phyloP scores from a whole-genome alignment of 2,797 vertebrate genomes.

The Oreochromis grahami region DNA sequence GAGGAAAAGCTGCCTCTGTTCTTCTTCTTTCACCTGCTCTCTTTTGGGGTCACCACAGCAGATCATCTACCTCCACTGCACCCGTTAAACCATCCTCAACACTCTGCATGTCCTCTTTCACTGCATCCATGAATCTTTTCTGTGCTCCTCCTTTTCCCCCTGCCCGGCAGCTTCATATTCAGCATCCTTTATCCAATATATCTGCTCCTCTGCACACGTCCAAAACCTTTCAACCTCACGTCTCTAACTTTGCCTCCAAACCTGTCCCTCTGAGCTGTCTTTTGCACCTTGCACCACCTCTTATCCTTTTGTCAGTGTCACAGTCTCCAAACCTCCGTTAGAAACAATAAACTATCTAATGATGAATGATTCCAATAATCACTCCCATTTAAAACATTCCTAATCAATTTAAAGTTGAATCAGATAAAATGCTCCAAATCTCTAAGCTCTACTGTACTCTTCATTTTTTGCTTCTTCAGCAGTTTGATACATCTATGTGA shows the following conservation, averaged over 20 bases:
- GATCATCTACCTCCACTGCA: not conserved
- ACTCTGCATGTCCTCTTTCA: not conserved
- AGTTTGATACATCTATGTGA: rapidly evolving
- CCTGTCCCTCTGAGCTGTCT: not conserved
- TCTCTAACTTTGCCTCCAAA: not conserved
- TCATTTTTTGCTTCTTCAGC: not conserved
- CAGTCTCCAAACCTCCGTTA: not conserved
- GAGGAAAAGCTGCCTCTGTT: not conserved
- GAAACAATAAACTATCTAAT: not conserved
- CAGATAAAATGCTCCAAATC: rapidly evolving
- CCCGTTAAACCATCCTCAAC: not conserved
- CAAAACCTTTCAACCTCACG: not conserved
- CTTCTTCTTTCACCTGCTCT: not conserved
- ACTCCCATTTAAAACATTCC: not conserved
- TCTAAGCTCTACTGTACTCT: not conserved
- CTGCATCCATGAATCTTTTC: not conserved
- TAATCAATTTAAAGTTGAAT: not conserved
- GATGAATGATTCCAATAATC: not conserved
- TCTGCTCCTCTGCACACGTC: not conserved
- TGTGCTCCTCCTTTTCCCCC: not conserved
- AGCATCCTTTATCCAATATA: not conserved
- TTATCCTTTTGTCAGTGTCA: not conserved
- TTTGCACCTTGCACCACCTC: not conserved
- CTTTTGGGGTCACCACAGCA: not conserved
- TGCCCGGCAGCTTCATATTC: not conserved